phyloP scores from a whole-genome alignment of 2,888 invertebrate species.

The Rhagium mordax region DNA sequence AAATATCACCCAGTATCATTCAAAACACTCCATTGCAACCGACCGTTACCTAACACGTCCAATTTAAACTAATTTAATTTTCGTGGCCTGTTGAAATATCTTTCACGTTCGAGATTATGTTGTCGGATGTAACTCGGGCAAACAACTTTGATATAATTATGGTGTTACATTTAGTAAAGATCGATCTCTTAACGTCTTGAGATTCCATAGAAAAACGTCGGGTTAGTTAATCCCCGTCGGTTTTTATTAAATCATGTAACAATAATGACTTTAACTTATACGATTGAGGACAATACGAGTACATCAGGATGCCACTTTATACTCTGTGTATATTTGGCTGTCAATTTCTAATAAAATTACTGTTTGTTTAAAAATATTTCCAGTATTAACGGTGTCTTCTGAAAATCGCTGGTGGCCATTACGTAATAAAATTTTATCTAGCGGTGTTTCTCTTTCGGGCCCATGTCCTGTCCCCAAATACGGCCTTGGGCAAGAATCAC shows the following conservation, averaged over 20 bases:
- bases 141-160: background rate
- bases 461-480: background rate
- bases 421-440: background rate
- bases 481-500: background rate
- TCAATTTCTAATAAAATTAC: no score
- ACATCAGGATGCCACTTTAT: no score
- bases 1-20: conserved; percentile 17
- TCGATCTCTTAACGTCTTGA: no score
- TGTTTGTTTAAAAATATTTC: no score
- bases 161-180: background rate
- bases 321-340: no score
- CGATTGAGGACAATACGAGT: no score
- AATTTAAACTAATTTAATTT: conserved; percentile 21
- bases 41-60: conserved; percentile 12
- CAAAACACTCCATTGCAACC: background rate
- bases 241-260: no score
- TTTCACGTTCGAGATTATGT: background rate
- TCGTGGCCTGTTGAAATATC: background rate
- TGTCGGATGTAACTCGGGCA: background rate
- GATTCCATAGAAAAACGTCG: no score
- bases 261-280: no score
- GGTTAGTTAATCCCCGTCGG: no score
- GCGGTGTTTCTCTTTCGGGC: background rate
- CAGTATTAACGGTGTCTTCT: background rate
- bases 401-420: background rate